Evolutionary conservation across 1,140 invertebrate genomes (phyloP).

Genomic region (Drosophila nigrodunni): DNA sequence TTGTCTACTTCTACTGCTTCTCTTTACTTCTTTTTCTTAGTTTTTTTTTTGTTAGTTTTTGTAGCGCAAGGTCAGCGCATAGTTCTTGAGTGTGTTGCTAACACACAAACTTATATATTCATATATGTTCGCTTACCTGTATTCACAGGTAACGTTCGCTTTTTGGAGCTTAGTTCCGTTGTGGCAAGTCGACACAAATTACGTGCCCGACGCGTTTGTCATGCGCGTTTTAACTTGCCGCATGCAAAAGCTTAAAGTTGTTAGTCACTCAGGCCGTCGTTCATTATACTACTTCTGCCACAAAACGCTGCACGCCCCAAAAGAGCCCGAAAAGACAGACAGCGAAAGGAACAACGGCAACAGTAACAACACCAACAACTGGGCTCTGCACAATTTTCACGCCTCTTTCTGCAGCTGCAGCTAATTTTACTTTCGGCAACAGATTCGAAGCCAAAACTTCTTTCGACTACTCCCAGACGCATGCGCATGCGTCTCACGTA

Average conservation of each 20-base stretch:
- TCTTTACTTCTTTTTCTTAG: not conserved
- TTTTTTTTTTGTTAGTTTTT: slow-evolving; percentile 33
- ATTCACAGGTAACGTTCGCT: slow-evolving; percentile 51
- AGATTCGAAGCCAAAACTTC: slow-evolving; percentile 5
- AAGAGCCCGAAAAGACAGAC: not conserved
- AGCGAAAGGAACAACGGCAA: not conserved
- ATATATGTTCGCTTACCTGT: slow-evolving; percentile 26
- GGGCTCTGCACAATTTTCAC: slow-evolving; percentile 47
- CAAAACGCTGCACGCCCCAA: slow-evolving; percentile 26
- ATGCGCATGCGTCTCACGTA: slow-evolving; percentile 77
- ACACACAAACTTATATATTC: slow-evolving; percentile 34
- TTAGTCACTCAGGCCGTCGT: slow-evolving; percentile 29
- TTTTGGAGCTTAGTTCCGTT: slow-evolving; percentile 44
- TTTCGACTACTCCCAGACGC: slow-evolving; percentile 3
- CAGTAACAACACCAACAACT: not conserved
- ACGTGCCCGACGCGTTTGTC: slow-evolving; percentile 59
- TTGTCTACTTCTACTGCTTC: too few relatives aligned
- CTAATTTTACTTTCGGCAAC: slow-evolving; percentile 69
- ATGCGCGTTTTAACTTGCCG: slow-evolving; percentile 62
- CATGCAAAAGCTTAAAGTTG: slow-evolving; percentile 55
- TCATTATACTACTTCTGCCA: slow-evolving; percentile 38
- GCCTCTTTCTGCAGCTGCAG: slow-evolving; percentile 30
- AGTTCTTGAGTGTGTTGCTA: slow-evolving; percentile 41
- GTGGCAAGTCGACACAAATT: slow-evolving; percentile 60
- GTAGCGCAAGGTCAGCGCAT: slow-evolving; percentile 69